Percentiles rank a stretch among this genome's conserved stretches.
Conservation (phyloP, 2,888 invertebrate species). For the Zootermopsis nevadensis region DNA sequence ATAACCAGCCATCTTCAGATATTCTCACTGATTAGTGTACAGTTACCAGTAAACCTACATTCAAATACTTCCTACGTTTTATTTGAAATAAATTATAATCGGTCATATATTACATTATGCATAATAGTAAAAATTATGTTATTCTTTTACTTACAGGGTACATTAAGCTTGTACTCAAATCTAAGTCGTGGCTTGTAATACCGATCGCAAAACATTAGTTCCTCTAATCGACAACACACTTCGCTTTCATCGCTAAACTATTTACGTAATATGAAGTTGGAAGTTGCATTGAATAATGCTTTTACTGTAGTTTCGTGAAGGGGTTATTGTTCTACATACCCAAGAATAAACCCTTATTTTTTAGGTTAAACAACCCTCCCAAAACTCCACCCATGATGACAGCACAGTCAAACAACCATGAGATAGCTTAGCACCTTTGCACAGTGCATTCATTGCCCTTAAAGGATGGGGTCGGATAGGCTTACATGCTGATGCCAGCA, state of each 20-base stretch:
- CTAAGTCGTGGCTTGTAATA: neutral
- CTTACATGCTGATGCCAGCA: constrained; percentile 21
- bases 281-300: neutral
- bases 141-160: no score
- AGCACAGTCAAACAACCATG: constrained; percentile 37
- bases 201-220: neutral
- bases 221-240: no score
- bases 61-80: no score
- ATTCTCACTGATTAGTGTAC: no score
- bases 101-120: no score
- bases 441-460: constrained; percentile 4
- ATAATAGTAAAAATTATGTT: no score
- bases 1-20: no score
- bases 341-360: constrained; percentile 18
- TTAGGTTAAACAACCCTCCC: constrained; percentile 41
- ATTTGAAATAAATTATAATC: no score
- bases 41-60: no score
- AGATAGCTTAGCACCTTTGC: constrained; percentile 40
- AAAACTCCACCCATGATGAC: constrained; percentile 32
- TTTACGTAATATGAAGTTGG: neutral
- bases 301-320: neutral
- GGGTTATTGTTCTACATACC: constrained; percentile 17
- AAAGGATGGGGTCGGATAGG: neutral
- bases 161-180: no score
- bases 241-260: neutral